These are phyloP conservation scores for Temnothorax rugatulus DNA, from an alignment of 2,888 invertebrate genomes.

Conservation along the genomic window DNA sequence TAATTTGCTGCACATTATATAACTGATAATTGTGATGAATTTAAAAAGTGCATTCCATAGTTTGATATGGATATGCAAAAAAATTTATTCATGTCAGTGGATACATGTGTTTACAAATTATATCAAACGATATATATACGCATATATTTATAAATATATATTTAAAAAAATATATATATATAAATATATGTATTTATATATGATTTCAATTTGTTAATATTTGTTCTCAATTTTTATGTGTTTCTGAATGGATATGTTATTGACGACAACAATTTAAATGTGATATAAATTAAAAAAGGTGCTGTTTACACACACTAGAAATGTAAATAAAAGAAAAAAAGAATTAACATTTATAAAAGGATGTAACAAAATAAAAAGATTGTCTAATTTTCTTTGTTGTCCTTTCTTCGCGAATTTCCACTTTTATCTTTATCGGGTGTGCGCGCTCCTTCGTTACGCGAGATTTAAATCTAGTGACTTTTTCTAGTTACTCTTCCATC, in stretches of 20 bases:
- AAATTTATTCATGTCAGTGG: neutral
- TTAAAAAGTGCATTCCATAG: neutral
- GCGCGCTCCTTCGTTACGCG: neutral
- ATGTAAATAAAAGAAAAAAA: neutral
- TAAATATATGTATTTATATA: neutral
- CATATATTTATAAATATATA: neutral
- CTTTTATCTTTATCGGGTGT: neutral
- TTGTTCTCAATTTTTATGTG: neutral
- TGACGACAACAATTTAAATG: neutral
- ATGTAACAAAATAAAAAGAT: constrained; percentile 2
- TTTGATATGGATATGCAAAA: neutral
- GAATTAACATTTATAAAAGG: neutral
- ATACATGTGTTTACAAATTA: neutral
- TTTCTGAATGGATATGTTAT: neutral
- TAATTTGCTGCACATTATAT: constrained; percentile 5
- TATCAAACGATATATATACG: neutral
- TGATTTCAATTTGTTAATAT: neutral
- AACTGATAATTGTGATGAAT: constrained; percentile 16
- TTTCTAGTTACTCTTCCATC: neutral
- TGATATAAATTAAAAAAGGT: constrained; percentile 30
- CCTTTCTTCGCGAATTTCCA: neutral
- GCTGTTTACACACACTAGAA: constrained; percentile 9
- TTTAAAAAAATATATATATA: neutral
- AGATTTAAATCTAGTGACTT: neutral
- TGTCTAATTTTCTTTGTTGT: neutral